Conservation (phyloP, 2,888 invertebrate genomes). For the Escarpia spicata region DNA sequence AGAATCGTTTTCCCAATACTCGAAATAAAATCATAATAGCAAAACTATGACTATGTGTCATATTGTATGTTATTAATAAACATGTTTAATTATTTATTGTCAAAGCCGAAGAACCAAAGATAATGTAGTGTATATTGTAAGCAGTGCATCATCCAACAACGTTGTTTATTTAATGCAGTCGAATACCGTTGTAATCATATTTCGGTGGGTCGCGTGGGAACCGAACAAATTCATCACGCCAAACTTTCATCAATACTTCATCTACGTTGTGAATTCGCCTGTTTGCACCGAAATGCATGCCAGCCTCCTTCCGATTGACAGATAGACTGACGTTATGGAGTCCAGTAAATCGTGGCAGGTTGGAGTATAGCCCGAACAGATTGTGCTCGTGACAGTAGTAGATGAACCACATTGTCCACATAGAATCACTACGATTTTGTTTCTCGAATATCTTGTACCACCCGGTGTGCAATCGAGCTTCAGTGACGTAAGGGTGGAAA, state of each 20-base stretch:
- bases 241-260: conserved; percentile 20
- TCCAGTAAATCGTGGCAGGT: neutral
- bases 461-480: too few relatives aligned
- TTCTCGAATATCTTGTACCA: too few relatives aligned
- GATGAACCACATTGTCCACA: conserved; percentile 36
- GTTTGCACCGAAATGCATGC: conserved; percentile 46
- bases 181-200: conserved; percentile 26
- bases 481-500: too few relatives aligned
- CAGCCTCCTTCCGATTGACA: conserved; percentile 49
- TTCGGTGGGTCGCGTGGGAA: conserved; percentile 22
- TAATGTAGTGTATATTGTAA: too few relatives aligned
- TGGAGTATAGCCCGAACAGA: conserved; percentile 7
- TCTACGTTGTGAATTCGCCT: neutral
- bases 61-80: too few relatives aligned
- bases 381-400: conserved; percentile 6
- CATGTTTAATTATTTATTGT: too few relatives aligned
- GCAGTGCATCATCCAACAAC: too few relatives aligned
- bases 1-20: too few relatives aligned
- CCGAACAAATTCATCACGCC: conserved; percentile 28
- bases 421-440: conserved; percentile 28
- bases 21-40: too few relatives aligned
- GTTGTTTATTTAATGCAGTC: neutral
- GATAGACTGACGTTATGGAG: conserved; percentile 38
- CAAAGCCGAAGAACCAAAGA: too few relatives aligned
- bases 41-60: too few relatives aligned